These are phyloP conservation scores for Platalea minor DNA, from an alignment of 2,797 vertebrate genomes.

Conservation along the genomic window DNA sequence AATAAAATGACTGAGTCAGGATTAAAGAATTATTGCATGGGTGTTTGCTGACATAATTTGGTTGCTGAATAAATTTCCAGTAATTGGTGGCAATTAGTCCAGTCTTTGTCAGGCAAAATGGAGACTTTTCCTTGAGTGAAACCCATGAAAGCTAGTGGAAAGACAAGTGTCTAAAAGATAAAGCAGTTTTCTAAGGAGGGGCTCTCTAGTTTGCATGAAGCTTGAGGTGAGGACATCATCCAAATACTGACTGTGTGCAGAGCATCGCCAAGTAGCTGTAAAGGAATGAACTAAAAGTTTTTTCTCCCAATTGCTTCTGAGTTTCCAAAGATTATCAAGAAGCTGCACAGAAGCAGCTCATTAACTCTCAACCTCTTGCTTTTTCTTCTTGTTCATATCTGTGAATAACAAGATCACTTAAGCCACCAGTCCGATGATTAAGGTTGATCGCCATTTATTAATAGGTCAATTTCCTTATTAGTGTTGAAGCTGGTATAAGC, in stretches of 20 bases:
- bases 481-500: not conserved
- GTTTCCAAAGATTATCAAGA: not conserved
- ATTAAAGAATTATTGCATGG: not conserved
- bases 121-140: not conserved
- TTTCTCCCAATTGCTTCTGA: not conserved
- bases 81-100: not conserved
- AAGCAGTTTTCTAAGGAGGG: not conserved
- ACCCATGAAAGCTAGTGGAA: not conserved
- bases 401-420: not conserved
- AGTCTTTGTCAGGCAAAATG: not conserved
- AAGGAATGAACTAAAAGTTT: not conserved
- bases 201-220: not conserved
- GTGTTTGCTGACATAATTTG: not conserved
- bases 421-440: not conserved
- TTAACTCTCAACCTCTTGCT: not conserved
- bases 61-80: not conserved
- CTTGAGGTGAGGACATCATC: not conserved
- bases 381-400: not conserved
- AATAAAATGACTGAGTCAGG: not conserved
- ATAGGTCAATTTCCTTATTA: not conserved
- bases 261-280: not conserved
- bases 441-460: constrained; percentile 9
- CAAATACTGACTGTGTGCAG: not conserved
- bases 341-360: not conserved
- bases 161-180: not conserved